Percentiles rank a stretch among this genome's conserved stretches.
Evolutionary conservation across 2,888 invertebrate genomes (phyloP).

Genomic region (Rhingia campestris): DNA sequence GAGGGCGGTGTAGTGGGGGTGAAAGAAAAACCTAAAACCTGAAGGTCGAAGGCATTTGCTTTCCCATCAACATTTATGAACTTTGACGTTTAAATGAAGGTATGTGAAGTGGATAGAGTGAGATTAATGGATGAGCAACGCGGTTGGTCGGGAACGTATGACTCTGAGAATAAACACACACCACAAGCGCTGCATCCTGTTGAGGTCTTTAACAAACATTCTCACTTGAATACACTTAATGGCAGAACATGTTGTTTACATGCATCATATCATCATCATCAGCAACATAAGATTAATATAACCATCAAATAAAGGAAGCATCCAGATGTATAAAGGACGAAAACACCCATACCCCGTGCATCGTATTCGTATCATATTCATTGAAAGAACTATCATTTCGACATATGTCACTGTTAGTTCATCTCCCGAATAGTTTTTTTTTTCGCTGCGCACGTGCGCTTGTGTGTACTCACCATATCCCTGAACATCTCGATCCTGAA

Average conservation of each 20-base stretch:
- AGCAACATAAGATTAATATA: constrained; percentile 63
- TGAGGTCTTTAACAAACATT: constrained; percentile 39
- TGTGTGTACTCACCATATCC: constrained; percentile 8
- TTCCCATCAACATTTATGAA: constrained; percentile 51
- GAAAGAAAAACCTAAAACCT: constrained; percentile 2
- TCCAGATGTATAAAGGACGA: constrained; percentile 26
- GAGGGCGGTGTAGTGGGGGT: background rate
- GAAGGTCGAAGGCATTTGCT: constrained; percentile 49
- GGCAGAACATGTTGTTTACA: constrained; percentile 59
- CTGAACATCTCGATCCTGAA: constrained; percentile 51
- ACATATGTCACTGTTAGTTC: constrained; percentile 68
- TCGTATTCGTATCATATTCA: constrained; percentile 35
- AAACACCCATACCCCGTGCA: background rate
- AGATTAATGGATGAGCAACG: constrained; percentile 40
- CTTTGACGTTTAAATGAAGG: constrained; percentile 30
- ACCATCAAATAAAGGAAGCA: constrained; percentile 60
- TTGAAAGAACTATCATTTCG: constrained; percentile 62
- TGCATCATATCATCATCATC: constrained; percentile 58
- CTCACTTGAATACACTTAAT: constrained; percentile 46
- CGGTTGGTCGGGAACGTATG: background rate
- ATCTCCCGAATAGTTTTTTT: constrained; percentile 58
- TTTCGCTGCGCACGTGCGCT: constrained; percentile 45
- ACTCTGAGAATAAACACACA: constrained; percentile 16
- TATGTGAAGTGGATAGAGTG: background rate
- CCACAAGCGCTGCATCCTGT: constrained; percentile 11